Evolutionary conservation across 1,140 invertebrate species (phyloP), one percentile per base, ranked within the genome.

Genomic region (Latrodectus geometricus): DNA sequence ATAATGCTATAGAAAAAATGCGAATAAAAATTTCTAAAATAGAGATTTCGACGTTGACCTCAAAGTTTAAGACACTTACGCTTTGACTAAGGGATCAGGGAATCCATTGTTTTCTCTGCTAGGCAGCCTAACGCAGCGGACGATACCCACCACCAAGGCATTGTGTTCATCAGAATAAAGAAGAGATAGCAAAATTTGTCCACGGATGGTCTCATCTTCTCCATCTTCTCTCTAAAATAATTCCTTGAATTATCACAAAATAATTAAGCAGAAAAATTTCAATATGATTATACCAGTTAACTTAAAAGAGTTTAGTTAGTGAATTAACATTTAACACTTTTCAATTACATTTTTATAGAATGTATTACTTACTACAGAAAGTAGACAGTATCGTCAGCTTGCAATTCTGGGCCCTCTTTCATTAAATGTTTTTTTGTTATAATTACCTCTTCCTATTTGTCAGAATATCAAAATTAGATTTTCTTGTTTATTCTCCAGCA

Each of bases 51-150:
- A 5, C 11, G 9, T 12, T 81, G 72, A 56, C 61, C 56, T 15
- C 20, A 49, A n/a, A 21, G 20, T 11, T 15, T 9, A 66, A n/a
- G 20, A n/a, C 77, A 93, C 95, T 94, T 92, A 97, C 95, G 97
- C 90, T 94, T 97, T 97, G 77, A 97, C 96, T 92, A 96, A 97
- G 12, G 96, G 96, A 92, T 98, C 96, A 3, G 96, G 96, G 89
- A 95, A 96, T 88, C 96, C 96, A 89, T 96, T 96, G 89, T 94
- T 94, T 90, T 97, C 95, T 93, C 96, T 95, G 50, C 96, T 93
- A 81, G 96, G 92, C 56, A 97, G 91, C 89, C 96, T 94, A 35
- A 94, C 94, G 90, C 95, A 96, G 88, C 95, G 93, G 75, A 96
- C 94, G 15, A 97, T 93, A 4, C 94, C 94, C 17, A 98, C 96